Percentiles rank a stretch among this genome's conserved stretches.
Evolutionary conservation across 1,140 invertebrate species (phyloP).

Genomic region (Drosophila pseudoobscura): DNA sequence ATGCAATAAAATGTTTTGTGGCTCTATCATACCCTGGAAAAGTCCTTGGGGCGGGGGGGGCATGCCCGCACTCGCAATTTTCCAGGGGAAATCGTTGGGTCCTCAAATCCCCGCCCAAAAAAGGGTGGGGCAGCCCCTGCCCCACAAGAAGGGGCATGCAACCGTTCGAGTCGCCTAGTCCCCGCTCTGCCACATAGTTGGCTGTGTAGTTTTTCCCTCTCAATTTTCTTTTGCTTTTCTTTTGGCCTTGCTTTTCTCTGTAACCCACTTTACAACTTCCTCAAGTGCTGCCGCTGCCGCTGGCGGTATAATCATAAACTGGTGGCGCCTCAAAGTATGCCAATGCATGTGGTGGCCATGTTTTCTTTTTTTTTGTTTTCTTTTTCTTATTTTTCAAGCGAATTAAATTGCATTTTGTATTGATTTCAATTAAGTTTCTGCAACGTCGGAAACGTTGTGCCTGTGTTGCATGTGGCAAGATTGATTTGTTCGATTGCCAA

Average conservation of each 20-base stretch:
- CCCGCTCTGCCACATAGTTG: too few relatives aligned
- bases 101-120: too few relatives aligned
- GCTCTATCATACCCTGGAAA: too few relatives aligned
- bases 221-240: neutral
- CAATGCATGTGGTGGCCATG: slow-evolving; percentile 7
- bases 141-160: too few relatives aligned
- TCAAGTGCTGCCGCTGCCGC: slow-evolving; percentile 16
- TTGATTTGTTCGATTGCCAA: slow-evolving; percentile 57
- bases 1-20: too few relatives aligned
- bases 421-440: slow-evolving; percentile 59
- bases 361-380: too few relatives aligned
- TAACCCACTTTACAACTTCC: slow-evolving; percentile 52
- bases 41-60: too few relatives aligned
- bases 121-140: too few relatives aligned
- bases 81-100: too few relatives aligned
- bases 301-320: slow-evolving; percentile 37
- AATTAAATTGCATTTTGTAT: slow-evolving; percentile 65
- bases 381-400: neutral
- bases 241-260: neutral
- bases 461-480: slow-evolving; percentile 35
- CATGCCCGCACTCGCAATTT: too few relatives aligned
- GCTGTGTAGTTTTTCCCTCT: slow-evolving; percentile 2
- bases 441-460: neutral
- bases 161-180: too few relatives aligned
- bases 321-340: slow-evolving; percentile 20